Base-by-base conservation (phyloP, 2,888 invertebrate genomes). In the Trypoxylon attenuatum region DNA sequence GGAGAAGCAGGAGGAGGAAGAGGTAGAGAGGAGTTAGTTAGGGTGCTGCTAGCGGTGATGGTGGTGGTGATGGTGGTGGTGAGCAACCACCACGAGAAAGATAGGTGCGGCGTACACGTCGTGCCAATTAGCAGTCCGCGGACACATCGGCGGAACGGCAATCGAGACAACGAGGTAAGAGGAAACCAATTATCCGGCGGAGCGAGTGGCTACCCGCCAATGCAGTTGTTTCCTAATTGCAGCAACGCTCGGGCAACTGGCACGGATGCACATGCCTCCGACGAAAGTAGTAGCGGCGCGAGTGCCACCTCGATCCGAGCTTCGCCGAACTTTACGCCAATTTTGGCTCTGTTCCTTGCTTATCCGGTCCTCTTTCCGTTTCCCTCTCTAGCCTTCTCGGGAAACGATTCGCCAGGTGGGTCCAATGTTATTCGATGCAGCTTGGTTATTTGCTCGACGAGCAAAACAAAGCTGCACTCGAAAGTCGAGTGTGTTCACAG, bases 141-240 rank as follows among this genome's bases (percentile, higher is more conserved):
- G 61, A 68, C 61, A 33, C 13, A 60, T 64, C 75, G 61, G 33
- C 58, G 49, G 71, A 58, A 39, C 62, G 67, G 64, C 74, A 75
- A 74, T 75, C 72, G 72, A 75, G 75, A 75, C 75, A 74, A 75
- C 75, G 68, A 66, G 69, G 67, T 71, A 74, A 73, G 69, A 76
- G 77, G 74, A 78, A 78, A 76, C 71, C 76, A 79, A 78, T 78
- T 78, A 73, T 72, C 71, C 39, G 43, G 13, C 74, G 56, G 53
- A 56, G 46, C 61, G 71, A 52, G 72, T 76, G 75, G 78, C 72
- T 57, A 60, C 19, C 54, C 70, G 77, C 72, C 77, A 73, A 74
- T 69, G 73, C 73, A 73, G 77, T 77, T 78, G 76, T 79, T 78
- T 72, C 73, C 74, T 79, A 79, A 79, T 79, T 78, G 77, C 77